Evolutionary conservation across 2,113 vertebrate genomes (phyloP), one percentile per base, ranked within the genome.

Genomic region (Hydrolagus affinis): DNA sequence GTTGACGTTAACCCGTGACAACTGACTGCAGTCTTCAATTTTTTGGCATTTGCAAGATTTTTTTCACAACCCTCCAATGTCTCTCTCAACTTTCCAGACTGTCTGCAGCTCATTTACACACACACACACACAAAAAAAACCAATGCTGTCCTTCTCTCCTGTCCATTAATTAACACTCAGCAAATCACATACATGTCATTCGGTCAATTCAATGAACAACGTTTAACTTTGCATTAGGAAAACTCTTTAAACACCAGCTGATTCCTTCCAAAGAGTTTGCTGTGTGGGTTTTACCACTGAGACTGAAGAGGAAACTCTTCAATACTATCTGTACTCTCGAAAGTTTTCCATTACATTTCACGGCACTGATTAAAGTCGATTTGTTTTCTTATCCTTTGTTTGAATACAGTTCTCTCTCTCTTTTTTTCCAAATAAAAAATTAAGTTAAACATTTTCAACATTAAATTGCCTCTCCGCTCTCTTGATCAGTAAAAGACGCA

Each of bases 141-240:
- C 25, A 66, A 64, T 83, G 14, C 59, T 66, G 28, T 62, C 19
- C 0, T 28, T 19, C 66, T 32, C 75, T 77, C 30, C 11, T 30
- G 19, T 75, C 32, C 77, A 28, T 83, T 83, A 64, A 66, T 66
- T 83, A 30, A 66, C 77, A 80, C 64, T 80, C 77, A 83, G 60
- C 62, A 83, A 83, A 66, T 83, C 30, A 83, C 77, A 83, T 83
- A 83, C 77, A 64, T 83, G 11, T 66, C 44, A 66, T 83, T 30
- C 30, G 62, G 59, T 64, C 12, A 83, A 64, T 23, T 66, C 62
- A 74, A 19, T 83, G 60, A 17, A 28, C 60, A 83, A 1, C 23
- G 25, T 32, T 66, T 28, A 9, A 3, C 72, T 1, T 44, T 44
- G 72, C 15, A 74, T 19, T 9, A 44, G 15, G 32, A 74, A 44